Percentiles rank a stretch among this genome's conserved stretches.
These are phyloP conservation scores for Drosophila ogumai DNA, from an alignment of 1,140 invertebrate genomes.

Conservation along the genomic window DNA sequence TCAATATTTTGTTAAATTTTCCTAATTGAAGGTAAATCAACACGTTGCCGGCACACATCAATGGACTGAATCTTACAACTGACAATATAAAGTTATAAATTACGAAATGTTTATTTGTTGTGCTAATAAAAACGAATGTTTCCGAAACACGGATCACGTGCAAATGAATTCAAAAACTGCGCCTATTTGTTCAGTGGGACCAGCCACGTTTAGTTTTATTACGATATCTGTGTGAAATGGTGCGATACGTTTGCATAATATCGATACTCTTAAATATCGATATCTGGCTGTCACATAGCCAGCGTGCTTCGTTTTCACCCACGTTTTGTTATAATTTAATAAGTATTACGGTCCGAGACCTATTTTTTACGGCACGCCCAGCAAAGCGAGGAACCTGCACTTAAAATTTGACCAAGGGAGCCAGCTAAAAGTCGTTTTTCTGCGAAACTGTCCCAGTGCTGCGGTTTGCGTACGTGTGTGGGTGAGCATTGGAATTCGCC, in stretches of 20 bases:
- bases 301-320: conserved; percentile 4
- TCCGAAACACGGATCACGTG: too few species aligned
- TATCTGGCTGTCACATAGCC: too few species aligned
- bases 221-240: too few species aligned
- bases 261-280: too few species aligned
- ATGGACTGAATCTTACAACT: background rate
- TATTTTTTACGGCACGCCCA: conserved; percentile 7
- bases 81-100: background rate
- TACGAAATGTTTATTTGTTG: too few species aligned
- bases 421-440: background rate
- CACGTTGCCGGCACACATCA: background rate
- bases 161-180: background rate
- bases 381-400: background rate
- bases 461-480: conserved; percentile 20
- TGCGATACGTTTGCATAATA: too few species aligned
- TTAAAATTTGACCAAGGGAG: background rate
- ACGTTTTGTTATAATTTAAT: conserved; percentile 49
- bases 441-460: conserved; percentile 10
- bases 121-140: too few species aligned
- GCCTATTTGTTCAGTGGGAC: background rate
- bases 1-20: too few species aligned
- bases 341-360: conserved; percentile 36
- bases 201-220: background rate
- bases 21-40: background rate
- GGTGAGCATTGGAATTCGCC: conserved; percentile 67